These are phyloP conservation scores for Turritopsis dohrnii DNA, from an alignment of 30 jellyfish, hydroid and myxozoan genomes.

Conservation along the genomic window DNA sequence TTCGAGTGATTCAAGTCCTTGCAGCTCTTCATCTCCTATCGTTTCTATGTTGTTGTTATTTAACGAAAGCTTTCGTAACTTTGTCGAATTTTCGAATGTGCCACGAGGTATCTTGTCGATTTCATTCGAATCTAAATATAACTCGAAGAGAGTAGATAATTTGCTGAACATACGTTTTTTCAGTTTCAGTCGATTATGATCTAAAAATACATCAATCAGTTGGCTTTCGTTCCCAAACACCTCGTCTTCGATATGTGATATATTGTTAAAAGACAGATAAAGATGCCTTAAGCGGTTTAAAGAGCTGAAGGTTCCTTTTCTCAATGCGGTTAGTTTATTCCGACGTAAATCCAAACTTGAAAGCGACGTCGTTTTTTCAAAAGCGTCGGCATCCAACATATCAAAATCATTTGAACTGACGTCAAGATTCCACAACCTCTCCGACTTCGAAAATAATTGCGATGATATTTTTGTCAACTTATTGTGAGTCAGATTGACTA, in stretches of 20 bases:
- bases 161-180: neutral
- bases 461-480: neutral
- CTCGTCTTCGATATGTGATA: neutral
- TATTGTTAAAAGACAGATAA: neutral
- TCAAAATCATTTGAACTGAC: neutral
- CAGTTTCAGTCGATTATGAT: neutral
- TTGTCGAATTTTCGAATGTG: neutral
- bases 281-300: neutral
- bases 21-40: neutral
- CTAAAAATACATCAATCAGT: neutral
- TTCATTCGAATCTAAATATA: neutral
- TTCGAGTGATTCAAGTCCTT: neutral
- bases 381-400: neutral
- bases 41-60: neutral
- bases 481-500: neutral
- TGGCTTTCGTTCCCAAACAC: neutral
- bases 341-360: neutral
- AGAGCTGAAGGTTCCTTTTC: neutral
- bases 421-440: neutral
- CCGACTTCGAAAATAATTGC: neutral
- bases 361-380: neutral
- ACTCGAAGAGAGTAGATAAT: neutral
- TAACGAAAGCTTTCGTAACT: neutral
- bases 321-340: neutral
- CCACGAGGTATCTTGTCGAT: neutral